Conservation (phyloP, 2,113 vertebrate genomes). For the Smithornis capensis region DNA sequence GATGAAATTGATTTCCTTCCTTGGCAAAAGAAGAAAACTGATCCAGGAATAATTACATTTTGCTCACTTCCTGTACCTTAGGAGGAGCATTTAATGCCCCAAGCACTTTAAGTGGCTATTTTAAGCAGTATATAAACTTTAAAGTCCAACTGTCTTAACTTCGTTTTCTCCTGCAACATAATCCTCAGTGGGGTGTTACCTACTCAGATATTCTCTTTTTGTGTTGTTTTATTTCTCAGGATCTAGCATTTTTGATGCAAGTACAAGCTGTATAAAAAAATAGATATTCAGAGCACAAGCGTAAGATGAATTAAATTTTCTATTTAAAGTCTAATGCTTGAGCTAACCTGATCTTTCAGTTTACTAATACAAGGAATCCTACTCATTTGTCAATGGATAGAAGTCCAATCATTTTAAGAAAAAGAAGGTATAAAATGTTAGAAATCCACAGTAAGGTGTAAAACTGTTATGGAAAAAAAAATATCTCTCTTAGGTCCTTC, state of each 20-base stretch:
- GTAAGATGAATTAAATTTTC: neutral
- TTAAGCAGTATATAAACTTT: neutral
- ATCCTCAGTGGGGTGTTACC: neutral
- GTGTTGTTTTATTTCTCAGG: neutral
- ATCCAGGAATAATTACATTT: conserved; percentile 9
- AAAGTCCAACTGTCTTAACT: neutral
- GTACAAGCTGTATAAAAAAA: neutral
- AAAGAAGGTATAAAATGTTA: neutral
- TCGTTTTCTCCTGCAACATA: neutral
- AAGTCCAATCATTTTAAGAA: neutral
- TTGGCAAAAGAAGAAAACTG: neutral
- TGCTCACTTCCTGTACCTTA: neutral
- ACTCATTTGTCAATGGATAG: neutral
- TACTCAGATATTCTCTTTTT: neutral
- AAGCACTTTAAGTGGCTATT: neutral
- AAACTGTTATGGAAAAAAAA: neutral
- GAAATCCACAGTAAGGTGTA: neutral
- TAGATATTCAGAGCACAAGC: neutral
- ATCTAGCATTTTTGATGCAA: neutral
- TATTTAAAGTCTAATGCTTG: neutral
- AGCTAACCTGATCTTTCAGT: neutral
- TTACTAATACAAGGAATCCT: neutral
- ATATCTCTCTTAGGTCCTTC: neutral
- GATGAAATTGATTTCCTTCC: neutral
- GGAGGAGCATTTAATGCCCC: neutral